Evolutionary conservation across 2,888 invertebrate species (phyloP).

Genomic region (Heliconius erato): DNA sequence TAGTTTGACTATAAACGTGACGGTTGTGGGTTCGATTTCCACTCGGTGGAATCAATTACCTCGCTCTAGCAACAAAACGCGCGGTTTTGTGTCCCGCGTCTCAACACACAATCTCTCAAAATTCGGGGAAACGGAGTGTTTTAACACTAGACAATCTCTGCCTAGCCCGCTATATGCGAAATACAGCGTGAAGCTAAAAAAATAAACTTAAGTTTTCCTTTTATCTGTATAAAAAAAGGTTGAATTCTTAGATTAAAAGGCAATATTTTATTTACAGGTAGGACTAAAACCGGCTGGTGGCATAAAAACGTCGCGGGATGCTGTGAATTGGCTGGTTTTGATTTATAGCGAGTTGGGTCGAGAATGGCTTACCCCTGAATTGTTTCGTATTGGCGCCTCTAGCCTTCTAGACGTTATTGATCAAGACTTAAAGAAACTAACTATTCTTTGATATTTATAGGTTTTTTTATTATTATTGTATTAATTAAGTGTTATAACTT

Average conservation of each 20-base stretch:
- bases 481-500: background rate
- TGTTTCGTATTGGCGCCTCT: conserved; percentile 98
- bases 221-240: background rate
- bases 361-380: conserved; percentile 92
- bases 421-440: conserved; percentile 72
- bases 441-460: too few relatives aligned
- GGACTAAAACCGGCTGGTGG: conserved; percentile 99
- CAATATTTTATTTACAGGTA: conserved; percentile 85
- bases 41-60: too few relatives aligned
- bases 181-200: too few relatives aligned
- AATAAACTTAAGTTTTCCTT: background rate
- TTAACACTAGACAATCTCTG: too few relatives aligned
- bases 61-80: too few relatives aligned
- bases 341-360: conserved; percentile 94
- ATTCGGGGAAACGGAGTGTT: too few relatives aligned
- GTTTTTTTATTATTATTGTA: background rate
- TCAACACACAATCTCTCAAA: too few relatives aligned
- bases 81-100: too few relatives aligned
- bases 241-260: conserved; percentile 14
- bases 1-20: too few relatives aligned
- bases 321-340: conserved; percentile 94
- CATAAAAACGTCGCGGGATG: conserved; percentile 93
- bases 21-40: too few relatives aligned
- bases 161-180: too few relatives aligned
- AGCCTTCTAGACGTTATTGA: conserved; percentile 93